Evolutionary conservation across 2,888 invertebrate genomes (phyloP), one percentile per base, ranked within the genome.

Genomic region (Arge pagana): DNA sequence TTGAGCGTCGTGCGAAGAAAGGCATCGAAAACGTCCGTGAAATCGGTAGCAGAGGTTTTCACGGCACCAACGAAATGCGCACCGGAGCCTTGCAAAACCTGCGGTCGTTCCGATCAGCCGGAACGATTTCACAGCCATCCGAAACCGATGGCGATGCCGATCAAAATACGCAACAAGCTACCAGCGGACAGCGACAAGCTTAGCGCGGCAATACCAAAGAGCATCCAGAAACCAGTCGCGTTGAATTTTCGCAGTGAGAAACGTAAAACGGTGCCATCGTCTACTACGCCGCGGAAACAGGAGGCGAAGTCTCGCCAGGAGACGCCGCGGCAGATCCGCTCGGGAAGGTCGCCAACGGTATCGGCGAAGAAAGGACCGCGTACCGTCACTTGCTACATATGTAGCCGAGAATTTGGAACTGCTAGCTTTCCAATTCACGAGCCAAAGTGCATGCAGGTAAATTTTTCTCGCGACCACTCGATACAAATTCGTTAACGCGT

Each of bases 91-190:
- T 88, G 88, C 68, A 81, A 79, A 48, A 82, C 83, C 49, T 89
- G 88, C 72, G 85, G 85, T 2, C 78, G 87, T 15, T 80, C 83
- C 2, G 85, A 87, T 70, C 81, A 83, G 54, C 86, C 88, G 0
- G 88, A 89, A 65, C 76, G 88, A 10, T 81, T 83, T 55, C 83
- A 84, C 66, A 83, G 82, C 63, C 83, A 83, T 64, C 83, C 83
- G 2, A 68, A 66, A 13, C 52, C 52, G 53, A 59, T 33, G 53
- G 64, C 50, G 53, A 54, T 52, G 33, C 45, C 49, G 31, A 59
- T 59, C 35, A 70, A 62, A 54, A 60, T 61, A 24, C 65, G 61
- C 39, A 62, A 64, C 52, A 63, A 62, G 40, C 10, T 33, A 8
- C 24, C 39, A 10, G 28, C 41, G 1, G 4, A 39, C 4, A 56